phyloP scores from a whole-genome alignment of 1,140 invertebrate genomes.

The Lepidurus couesii region DNA sequence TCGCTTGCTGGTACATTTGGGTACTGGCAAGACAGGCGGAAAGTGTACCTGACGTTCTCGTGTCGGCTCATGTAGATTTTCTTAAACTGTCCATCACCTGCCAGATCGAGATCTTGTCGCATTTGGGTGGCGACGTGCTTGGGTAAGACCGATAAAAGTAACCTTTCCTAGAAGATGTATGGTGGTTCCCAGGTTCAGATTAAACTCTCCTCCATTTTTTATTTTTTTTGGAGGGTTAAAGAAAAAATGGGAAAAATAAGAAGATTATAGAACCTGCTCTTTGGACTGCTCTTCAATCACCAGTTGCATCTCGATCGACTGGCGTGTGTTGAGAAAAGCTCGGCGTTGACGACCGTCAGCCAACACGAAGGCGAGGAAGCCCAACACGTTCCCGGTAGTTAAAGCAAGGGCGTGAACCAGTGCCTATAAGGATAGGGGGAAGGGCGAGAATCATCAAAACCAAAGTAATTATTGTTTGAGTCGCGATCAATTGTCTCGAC shows the following conservation, averaged over 20 bases:
- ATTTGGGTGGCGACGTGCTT: slow-evolving; percentile 93
- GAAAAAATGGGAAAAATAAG: background rate
- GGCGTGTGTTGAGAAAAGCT: slow-evolving; percentile 83
- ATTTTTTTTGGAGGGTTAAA: background rate
- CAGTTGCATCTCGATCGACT: slow-evolving; percentile 83
- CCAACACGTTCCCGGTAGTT: slow-evolving; percentile 61
- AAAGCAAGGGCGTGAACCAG: slow-evolving; percentile 63
- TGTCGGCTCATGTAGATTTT: slow-evolving; percentile 96
- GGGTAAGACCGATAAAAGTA: slow-evolving; percentile 84
- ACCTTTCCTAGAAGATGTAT: slow-evolving; percentile 60
- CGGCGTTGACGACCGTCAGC: slow-evolving; percentile 77
- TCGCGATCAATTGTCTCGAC: too few relatives aligned
- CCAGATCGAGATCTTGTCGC: slow-evolving; percentile 80
- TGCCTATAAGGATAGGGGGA: slow-evolving; percentile 50
- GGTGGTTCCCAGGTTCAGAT: background rate
- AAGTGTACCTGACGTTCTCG: slow-evolving; percentile 82
- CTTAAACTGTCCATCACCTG: slow-evolving; percentile 84
- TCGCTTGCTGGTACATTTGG: background rate
- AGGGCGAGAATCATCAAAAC: too few relatives aligned
- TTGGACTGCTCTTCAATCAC: slow-evolving; percentile 87
- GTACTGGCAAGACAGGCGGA: too few relatives aligned
- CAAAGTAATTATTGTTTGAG: too few relatives aligned
- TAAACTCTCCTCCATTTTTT: too few relatives aligned
- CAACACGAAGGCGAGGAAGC: slow-evolving; percentile 70
- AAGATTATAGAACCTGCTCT: slow-evolving; percentile 62